Base-by-base conservation (phyloP, 2,113 vertebrate genomes). In the Merops nubicus region DNA sequence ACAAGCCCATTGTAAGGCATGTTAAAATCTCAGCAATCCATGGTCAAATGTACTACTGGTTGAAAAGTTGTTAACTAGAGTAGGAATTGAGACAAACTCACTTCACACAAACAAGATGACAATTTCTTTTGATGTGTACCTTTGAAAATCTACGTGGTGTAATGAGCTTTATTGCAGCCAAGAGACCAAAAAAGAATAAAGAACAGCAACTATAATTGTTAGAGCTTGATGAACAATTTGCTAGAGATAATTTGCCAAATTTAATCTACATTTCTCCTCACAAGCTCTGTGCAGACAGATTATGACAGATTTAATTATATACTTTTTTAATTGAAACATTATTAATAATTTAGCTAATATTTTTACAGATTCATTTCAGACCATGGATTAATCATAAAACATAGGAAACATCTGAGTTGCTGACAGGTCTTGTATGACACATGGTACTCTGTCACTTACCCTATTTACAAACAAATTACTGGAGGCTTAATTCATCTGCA, bases 111-210 rank as follows among this genome's bases (percentile, higher is more conserved):
- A 50, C 29, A 76, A 85, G 31, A 88, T n/a, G 65, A 51, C 8
- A 45, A 86, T 94, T 90, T 90, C 47, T 70, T 48, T 91, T 95
- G n/a, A 78, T 56, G 28, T 60, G 54, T 85, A 70, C 42, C 17
- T 63, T 85, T 78, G 43, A 95, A 50, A 89, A 77, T 63, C 51
- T 76, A 33, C 1, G 0, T 29, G 23, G 21, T 53, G 23, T 85
- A 93, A 88, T 85, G 33, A 89, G 14, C 42, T 95, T 91, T 84
- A 96, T 34, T 53, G 38, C 51, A 83, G 78, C 50, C n/a, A 76
- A 80, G 87, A 83, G 63, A 85, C 22, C 8, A 77, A 83, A 68
- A 73, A 77, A 29, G 48, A 86, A 50, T 2, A 85, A 84, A 67
- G 75, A 94, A 16, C 38, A 84, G 51, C 34, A 86, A 51, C 54